These are phyloP conservation scores for Pachyrhynchus sulphureomaculatus DNA, from an alignment of 1,140 invertebrate genomes.

Conservation along the genomic window DNA sequence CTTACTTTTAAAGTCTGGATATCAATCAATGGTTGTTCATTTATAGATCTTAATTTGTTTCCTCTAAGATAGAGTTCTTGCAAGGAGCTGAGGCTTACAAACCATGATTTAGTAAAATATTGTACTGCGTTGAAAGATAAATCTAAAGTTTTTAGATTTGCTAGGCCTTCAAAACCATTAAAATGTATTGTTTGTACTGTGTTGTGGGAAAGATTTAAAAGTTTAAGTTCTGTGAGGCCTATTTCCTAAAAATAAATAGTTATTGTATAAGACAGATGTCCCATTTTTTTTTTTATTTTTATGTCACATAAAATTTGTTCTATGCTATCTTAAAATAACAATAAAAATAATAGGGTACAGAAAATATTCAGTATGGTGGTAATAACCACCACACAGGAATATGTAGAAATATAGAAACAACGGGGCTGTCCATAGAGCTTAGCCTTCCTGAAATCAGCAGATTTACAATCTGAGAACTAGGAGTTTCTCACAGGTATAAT, in stretches of 20 bases:
- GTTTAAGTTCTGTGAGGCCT: constrained; percentile 35
- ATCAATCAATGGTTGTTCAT: constrained; percentile 25
- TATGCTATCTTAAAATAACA: too few species aligned
- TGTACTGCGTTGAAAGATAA: constrained; percentile 38
- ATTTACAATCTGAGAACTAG: too few species aligned
- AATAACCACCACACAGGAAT: too few species aligned
- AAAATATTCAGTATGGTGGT: too few species aligned
- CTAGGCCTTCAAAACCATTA: constrained; percentile 36
- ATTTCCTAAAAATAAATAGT: constrained; percentile 32
- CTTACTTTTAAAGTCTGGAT: constrained; percentile 32
- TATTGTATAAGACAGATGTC: background rate
- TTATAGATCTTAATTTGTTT: constrained; percentile 35
- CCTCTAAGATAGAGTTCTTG: constrained; percentile 39
- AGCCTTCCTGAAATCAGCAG: too few species aligned
- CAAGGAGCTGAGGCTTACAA: constrained; percentile 24
- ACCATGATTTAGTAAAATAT: constrained; percentile 38
- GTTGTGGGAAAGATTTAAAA: constrained; percentile 41
- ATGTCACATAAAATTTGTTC: too few species aligned
- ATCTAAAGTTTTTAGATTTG: constrained; percentile 38
- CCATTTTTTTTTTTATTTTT: too few species aligned
- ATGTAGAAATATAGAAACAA: too few species aligned
- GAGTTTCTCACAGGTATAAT: too few species aligned
- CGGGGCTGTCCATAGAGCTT: too few species aligned
- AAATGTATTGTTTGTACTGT: constrained; percentile 37
- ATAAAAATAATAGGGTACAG: too few species aligned